A percentile compares a stretch with the other conserved stretches of the same genome.
Evolutionary conservation across 2,113 vertebrate species (phyloP).

Genomic region (Oreochromis niloticus): DNA sequence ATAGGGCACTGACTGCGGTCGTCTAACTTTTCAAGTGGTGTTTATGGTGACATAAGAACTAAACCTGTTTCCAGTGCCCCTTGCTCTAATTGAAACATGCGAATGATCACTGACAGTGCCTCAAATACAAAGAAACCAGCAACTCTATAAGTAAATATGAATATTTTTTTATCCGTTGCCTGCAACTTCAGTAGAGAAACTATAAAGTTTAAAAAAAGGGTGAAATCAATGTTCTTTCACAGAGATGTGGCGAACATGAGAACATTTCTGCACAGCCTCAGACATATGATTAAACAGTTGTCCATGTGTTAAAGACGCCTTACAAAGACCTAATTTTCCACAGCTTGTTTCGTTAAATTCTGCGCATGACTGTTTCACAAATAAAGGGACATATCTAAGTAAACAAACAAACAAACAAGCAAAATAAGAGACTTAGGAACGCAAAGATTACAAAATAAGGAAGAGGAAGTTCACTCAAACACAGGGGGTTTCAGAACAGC

Average conservation of each 20-base stretch:
- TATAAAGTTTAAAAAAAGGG: background rate
- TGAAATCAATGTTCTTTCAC: background rate
- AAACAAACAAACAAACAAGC: background rate
- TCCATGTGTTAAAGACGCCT: background rate
- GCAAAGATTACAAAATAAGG: background rate
- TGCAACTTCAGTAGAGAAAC: background rate
- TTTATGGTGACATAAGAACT: background rate
- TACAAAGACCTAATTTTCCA: background rate
- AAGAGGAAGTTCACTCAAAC: constrained; percentile 27
- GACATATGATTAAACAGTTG: background rate
- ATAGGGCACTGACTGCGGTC: background rate
- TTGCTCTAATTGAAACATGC: background rate
- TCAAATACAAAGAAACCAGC: background rate
- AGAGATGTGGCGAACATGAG: background rate
- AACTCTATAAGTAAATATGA: background rate
- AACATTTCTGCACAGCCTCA: background rate
- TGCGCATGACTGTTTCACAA: background rate
- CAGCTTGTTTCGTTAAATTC: background rate
- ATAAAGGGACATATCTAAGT: background rate
- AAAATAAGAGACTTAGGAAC: background rate
- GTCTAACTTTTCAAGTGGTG: background rate
- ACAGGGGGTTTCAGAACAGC: background rate
- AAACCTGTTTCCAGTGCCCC: background rate
- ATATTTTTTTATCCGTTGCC: background rate
- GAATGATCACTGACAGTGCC: background rate